phyloP scores from a whole-genome alignment of 2,797 vertebrate species.

The Cetoscarus ocellatus region DNA sequence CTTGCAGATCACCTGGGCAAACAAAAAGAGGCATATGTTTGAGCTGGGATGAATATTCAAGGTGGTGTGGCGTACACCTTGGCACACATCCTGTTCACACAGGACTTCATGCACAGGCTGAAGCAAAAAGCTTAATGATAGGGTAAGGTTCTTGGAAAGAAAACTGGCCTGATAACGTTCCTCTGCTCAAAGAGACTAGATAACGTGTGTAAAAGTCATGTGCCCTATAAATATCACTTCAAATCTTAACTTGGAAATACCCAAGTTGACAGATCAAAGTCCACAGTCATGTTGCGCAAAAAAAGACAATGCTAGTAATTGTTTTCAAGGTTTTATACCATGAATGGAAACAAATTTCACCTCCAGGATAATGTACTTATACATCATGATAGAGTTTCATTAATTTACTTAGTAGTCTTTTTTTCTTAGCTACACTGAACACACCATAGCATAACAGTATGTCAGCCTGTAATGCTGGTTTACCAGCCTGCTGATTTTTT shows the following conservation, averaged over 20 bases:
- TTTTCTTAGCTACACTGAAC: too few species aligned
- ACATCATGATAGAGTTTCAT: too few species aligned
- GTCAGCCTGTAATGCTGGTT: too few species aligned
- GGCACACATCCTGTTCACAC: constrained; percentile 28
- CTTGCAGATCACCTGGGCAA: constrained; percentile 92
- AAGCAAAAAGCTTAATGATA: neutral
- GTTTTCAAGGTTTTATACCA: too few species aligned
- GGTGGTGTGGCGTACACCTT: neutral
- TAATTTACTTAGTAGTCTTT: too few species aligned
- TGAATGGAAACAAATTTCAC: too few species aligned
- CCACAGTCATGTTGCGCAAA: neutral
- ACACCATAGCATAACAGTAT: too few species aligned
- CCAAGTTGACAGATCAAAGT: neutral
- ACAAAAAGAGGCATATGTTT: constrained; percentile 24
- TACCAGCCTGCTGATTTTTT: too few species aligned
- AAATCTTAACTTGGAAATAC: too few species aligned
- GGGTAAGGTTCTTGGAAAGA: neutral
- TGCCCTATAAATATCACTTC: neutral
- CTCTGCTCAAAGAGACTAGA: neutral
- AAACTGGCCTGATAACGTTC: neutral
- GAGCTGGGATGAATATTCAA: neutral
- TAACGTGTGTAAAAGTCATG: neutral
- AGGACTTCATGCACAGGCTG: constrained; percentile 26
- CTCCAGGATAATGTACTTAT: too few species aligned
- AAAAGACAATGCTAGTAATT: neutral